Evolutionary conservation across 2,113 vertebrate genomes (phyloP), one percentile per base, ranked within the genome.

Genomic region (Addax nasomaculatus): DNA sequence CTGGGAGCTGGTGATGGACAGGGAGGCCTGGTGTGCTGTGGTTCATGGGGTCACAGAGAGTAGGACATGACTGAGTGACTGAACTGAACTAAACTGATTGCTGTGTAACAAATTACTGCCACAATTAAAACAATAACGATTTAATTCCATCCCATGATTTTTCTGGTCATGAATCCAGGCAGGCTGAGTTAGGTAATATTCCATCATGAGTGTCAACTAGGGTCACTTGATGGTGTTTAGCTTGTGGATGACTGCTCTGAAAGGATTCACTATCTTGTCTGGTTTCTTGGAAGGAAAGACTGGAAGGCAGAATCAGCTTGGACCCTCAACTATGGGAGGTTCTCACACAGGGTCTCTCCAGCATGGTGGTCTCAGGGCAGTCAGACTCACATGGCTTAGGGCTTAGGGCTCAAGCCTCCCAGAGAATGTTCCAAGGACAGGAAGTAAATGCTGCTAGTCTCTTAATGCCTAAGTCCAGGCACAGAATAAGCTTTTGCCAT

Each of bases 21-120:
- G 30, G 29, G 30, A 64, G 60, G 30, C 60, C 27, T 60, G 27
- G 58, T 6, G 16, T 67, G 7, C 62, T 67, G 33, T n/a, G 33
- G 62, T 67, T 16, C 62, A 67, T 33, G 33, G 33, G 62, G 33
- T 67, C 7, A 1, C 62, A 67, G n/a, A 64, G 33, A 67, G 62
- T 67, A 2, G 0, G 62, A 67, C 7, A 67, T 0, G 7, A 67
- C 62, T 67, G 33, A 67, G 15, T 2, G 7, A n/a, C 33, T n/a
- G 15, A 67, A 67, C 60, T 60, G 58, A 60, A 62, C 62, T 64
- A 33, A 67, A 67, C 62, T 67, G 62, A n/a, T 17, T 19, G 5
- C 27, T 33, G 2, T 76, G 33, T 58, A 90, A 90, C 23, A 25
- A 76, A 78, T 85, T 62, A 85, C 64, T n/a, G 9, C n/a, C 45